Conservation (phyloP, 2,797 vertebrate species). For the Argya squamiceps region DNA sequence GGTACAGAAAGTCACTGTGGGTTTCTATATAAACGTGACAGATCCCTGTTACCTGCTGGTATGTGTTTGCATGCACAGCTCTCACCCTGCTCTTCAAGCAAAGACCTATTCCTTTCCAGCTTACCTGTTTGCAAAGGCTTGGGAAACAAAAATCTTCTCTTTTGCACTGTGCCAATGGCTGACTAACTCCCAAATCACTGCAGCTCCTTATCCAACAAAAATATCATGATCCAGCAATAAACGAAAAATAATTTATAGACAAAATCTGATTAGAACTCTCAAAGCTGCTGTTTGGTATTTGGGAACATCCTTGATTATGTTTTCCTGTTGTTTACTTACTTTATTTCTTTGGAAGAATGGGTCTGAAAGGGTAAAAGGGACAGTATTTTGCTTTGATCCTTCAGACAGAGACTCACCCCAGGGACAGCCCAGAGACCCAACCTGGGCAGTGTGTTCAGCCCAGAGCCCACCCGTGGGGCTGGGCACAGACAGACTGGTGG, state of each 20-base stretch:
- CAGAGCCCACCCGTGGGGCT: not conserved
- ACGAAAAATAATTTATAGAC: not conserved
- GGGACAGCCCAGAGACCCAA: fast-evolving
- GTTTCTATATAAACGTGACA: not conserved
- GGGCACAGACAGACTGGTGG: not conserved
- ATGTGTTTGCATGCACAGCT: not conserved
- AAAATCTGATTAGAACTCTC: not conserved
- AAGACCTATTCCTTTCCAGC: not conserved
- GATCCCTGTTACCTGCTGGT: not conserved
- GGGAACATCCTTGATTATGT: not conserved
- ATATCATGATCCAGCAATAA: not conserved
- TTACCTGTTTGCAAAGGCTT: not conserved
- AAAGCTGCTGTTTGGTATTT: not conserved
- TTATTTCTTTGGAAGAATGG: not conserved
- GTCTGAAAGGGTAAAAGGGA: not conserved
- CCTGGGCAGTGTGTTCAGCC: not conserved
- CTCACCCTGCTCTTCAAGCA: not conserved
- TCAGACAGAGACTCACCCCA: not conserved
- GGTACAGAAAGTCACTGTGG: not conserved
- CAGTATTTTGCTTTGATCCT: not conserved
- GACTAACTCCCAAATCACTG: not conserved
- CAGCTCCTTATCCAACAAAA: not conserved
- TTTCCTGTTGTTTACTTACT: not conserved
- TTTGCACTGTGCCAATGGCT: not conserved
- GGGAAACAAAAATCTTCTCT: not conserved